These are phyloP conservation scores for Bathynomus jamesi DNA, from an alignment of 1,140 invertebrate genomes.

Conservation along the genomic window DNA sequence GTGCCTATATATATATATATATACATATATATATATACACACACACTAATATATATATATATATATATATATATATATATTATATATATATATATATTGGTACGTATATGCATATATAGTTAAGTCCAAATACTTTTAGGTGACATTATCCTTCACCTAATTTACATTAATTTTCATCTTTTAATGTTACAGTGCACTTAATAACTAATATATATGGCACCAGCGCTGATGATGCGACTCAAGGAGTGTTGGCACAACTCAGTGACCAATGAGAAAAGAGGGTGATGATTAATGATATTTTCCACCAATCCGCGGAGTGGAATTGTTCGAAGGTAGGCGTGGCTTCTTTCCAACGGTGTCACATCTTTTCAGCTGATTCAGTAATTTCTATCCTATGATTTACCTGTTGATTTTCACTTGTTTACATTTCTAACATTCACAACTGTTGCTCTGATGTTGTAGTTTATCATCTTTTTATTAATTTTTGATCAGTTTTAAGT, in stretches of 20 bases:
- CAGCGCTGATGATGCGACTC: neutral
- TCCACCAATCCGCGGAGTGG: neutral
- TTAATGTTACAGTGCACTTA: too few species aligned
- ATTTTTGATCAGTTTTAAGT: too few species aligned
- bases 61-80: constrained; percentile 2
- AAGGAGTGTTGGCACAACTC: neutral
- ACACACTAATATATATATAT: neutral
- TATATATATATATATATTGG: neutral
- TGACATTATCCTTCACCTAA: too few species aligned
- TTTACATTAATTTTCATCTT: too few species aligned
- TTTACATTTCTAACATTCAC: neutral
- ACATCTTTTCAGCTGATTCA: neutral
- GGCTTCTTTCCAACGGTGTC: neutral
- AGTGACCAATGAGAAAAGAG: neutral
- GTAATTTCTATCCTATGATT: too few species aligned
- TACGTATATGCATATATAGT: neutral
- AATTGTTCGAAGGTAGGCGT: neutral
- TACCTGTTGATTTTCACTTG: constrained; percentile 1
- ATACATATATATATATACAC: neutral
- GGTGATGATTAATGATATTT: neutral
- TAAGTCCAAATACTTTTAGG: neutral
- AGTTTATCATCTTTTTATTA: too few species aligned
- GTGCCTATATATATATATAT: neutral
- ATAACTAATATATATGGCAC: too few species aligned
- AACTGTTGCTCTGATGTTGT: neutral